Conservation (phyloP, 2,888 invertebrate species). For the Iphiclides podalirius region DNA sequence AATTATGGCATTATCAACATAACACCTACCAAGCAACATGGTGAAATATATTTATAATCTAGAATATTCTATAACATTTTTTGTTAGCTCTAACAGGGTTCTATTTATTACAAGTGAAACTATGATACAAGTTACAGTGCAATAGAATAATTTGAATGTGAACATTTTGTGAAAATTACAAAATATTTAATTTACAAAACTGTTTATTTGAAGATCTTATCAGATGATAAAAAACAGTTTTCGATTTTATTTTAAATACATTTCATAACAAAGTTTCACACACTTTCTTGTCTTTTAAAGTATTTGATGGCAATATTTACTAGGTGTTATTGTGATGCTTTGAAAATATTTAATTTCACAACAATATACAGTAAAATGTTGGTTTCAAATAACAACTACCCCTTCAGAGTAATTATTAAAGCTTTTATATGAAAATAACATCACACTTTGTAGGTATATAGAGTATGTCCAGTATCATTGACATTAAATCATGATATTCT, state of each 20-base stretch:
- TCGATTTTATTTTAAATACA: not conserved
- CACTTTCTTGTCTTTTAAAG: not conserved
- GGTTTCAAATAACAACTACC: not conserved
- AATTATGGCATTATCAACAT: constrained; percentile 68
- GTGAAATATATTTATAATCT: constrained; percentile 50
- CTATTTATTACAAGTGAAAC: constrained; percentile 62
- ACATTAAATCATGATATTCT: not conserved
- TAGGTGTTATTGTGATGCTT: no score
- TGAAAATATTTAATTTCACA: no score
- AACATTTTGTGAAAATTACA: constrained; percentile 65
- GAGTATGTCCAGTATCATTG: not conserved
- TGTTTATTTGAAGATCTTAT: constrained; percentile 31
- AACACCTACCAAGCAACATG: constrained; percentile 68
- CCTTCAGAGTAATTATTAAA: not conserved
- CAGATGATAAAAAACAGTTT: constrained; percentile 15
- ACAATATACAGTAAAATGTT: not conserved
- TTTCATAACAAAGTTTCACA: not conserved
- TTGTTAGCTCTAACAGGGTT: constrained; percentile 51
- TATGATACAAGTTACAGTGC: constrained; percentile 70
- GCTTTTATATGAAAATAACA: not conserved
- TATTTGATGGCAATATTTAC: not conserved
- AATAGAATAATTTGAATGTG: constrained; percentile 63
- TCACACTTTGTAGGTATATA: not conserved
- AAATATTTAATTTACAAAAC: constrained; percentile 55
- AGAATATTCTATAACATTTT: constrained; percentile 53